phyloP scores from a whole-genome alignment of 2,797 vertebrate species.

The Myiothlypis coronata region DNA sequence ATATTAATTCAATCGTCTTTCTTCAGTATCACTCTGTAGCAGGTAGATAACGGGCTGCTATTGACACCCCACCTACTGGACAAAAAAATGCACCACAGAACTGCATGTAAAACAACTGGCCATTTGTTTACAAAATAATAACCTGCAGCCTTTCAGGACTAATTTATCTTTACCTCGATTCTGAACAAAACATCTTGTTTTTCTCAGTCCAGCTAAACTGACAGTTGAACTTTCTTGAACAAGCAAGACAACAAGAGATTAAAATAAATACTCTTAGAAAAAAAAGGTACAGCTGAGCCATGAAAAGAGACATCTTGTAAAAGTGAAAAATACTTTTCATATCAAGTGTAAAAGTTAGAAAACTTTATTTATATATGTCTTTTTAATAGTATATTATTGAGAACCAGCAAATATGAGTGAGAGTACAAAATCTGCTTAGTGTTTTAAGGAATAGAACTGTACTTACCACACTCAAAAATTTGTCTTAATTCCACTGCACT shows the following conservation, averaged over 20 bases:
- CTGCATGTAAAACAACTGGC: not conserved
- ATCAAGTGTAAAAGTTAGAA: not conserved
- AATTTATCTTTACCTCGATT: not conserved
- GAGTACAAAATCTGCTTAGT: not conserved
- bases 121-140: constrained; percentile 21
- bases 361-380: not conserved
- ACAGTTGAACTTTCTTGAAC: not conserved
- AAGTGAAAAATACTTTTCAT: not conserved
- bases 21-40: not conserved
- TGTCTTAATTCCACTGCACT: constrained; percentile 86
- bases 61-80: not conserved
- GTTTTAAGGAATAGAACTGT: not conserved
- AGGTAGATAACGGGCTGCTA: not conserved
- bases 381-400: not conserved
- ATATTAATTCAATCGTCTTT: not conserved
- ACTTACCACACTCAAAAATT: constrained; percentile 89
- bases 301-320: not conserved
- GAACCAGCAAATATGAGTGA: not conserved
- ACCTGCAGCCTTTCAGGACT: not conserved
- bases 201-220: not conserved
- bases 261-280: not conserved
- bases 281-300: not conserved
- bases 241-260: not conserved
- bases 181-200: not conserved
- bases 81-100: not conserved